phyloP scores from a whole-genome alignment of 1,140 invertebrate genomes.

The Drosophila parvula region DNA sequence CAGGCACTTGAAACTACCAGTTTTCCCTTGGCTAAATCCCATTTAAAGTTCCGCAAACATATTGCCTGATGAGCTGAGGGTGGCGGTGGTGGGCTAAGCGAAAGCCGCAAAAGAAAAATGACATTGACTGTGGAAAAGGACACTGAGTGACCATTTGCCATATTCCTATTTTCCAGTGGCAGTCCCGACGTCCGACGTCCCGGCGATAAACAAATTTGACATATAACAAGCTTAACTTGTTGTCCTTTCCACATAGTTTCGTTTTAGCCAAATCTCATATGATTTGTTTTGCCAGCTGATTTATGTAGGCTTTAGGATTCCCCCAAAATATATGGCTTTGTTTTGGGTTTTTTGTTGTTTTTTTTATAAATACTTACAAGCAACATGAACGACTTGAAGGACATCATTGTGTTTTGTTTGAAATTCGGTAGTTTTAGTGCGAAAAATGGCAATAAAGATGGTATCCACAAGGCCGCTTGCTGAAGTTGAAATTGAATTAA shows the following conservation, averaged over 20 bases:
- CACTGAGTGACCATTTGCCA: constrained; percentile 35
- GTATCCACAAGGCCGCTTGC: constrained; percentile 45
- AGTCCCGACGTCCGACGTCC: background rate
- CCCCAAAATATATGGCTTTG: constrained; percentile 20
- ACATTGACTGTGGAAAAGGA: constrained; percentile 36
- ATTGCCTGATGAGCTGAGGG: constrained; percentile 37
- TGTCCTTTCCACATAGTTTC: constrained; percentile 55
- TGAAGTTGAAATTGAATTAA: constrained; percentile 50
- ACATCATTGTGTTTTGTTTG: constrained; percentile 67
- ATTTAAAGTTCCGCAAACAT: constrained; percentile 52
- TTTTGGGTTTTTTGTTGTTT: background rate
- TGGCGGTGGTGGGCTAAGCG: constrained; percentile 2
- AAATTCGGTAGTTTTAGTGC: constrained; percentile 26
- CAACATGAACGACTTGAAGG: constrained; percentile 69
- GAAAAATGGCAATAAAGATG: constrained; percentile 44
- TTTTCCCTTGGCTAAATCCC: constrained; percentile 31
- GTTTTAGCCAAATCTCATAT: constrained; percentile 49
- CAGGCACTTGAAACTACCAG: constrained; percentile 54
- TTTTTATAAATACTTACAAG: constrained; percentile 70
- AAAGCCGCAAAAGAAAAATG: constrained; percentile 64
- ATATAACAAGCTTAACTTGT: constrained; percentile 73
- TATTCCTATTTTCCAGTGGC: constrained; percentile 28
- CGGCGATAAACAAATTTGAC: constrained; percentile 68
- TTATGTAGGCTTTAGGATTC: constrained; percentile 67
- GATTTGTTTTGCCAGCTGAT: constrained; percentile 67